These are phyloP conservation scores for Diploptera punctata DNA, from an alignment of 2,888 invertebrate species.

Conservation along the genomic window DNA sequence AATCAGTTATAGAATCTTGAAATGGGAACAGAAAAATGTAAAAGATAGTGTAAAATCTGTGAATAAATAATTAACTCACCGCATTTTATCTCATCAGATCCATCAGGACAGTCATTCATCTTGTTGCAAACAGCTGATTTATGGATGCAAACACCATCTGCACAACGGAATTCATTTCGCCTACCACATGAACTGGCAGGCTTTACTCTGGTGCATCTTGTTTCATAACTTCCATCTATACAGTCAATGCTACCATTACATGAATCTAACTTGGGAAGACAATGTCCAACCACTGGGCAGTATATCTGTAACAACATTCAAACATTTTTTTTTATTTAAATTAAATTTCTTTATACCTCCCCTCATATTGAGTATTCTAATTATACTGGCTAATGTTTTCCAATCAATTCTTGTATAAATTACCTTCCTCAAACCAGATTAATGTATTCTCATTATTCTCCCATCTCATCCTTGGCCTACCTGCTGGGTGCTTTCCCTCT, in stretches of 20 bases:
- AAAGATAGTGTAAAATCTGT: no score
- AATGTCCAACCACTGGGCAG: slow-evolving; percentile 60
- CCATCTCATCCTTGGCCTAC: no score
- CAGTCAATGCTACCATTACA: slow-evolving; percentile 57
- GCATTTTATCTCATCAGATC: slow-evolving; percentile 54
- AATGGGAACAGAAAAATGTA: no score
- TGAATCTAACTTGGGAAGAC: slow-evolving; percentile 52
- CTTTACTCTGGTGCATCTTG: slow-evolving; percentile 46
- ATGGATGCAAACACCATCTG: slow-evolving; percentile 14
- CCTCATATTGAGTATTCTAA: no score
- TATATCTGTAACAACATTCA: slow-evolving; percentile 54
- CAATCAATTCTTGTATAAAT: no score
- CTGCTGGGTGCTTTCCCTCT: no score
- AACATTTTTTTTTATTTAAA: background rate
- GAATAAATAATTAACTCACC: slow-evolving; percentile 33
- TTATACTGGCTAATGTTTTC: no score
- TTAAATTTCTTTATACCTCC: slow-evolving; percentile 9
- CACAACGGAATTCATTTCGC: slow-evolving; percentile 14
- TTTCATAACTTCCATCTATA: slow-evolving; percentile 55
- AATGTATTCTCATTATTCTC: no score
- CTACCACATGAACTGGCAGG: background rate
- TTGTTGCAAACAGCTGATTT: slow-evolving; percentile 25
- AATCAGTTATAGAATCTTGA: no score
- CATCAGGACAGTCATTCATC: slow-evolving; percentile 54
- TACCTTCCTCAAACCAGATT: no score